Base-by-base conservation (phyloP, 2,888 invertebrate genomes). In the Crioceris asparagi region DNA sequence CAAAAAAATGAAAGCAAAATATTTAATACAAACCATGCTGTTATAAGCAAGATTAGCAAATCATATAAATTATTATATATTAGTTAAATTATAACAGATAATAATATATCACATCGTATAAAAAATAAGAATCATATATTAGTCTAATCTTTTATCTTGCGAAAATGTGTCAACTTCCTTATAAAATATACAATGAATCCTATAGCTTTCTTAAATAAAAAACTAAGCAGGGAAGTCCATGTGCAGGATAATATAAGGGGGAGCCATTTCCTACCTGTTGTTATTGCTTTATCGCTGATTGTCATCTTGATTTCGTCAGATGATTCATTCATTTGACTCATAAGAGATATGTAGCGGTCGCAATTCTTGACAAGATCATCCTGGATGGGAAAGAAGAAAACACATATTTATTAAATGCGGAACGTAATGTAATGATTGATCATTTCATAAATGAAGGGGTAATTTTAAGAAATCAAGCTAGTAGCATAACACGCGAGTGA, bases 311-410 rank as follows among this genome's bases (percentile, higher is more conserved):
- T 59, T 45, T 60, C 59, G 35, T 61, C 59, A 19, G 61, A 57
- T 7, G 58, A 58, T 39, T 60, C 57, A 38, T 57, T 60, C 34
- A 62, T 57, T 31, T 59, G 55, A 23, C 56, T 79, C 66, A 91
- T 71, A 56, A 85, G 79, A 58, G 77, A 78, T 56, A 88, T 78
- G 66, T 91, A 88, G 57, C 90, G 86, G 53, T 83, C 79, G 69
- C 91, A 90, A 41, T 84, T 83, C 43, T 79, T 77, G 59, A 84
- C 73, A 56, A 92, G 73, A 70, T 90, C 90, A 62, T 78, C 79
- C 91, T 92, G 65, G 47, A 66, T n/a, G n/a, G n/a, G n/a, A n/a
- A n/a, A n/a, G n/a, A n/a, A n/a, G n/a, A n/a, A n/a, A n/a, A n/a
- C 6, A 21, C 10, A 6, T 21, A 7, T 21, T 21, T 21, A 10